Percentiles rank a stretch among this genome's conserved stretches.
phyloP scores from a whole-genome alignment of 2,888 invertebrate species.

The Emmelina monodactyla region DNA sequence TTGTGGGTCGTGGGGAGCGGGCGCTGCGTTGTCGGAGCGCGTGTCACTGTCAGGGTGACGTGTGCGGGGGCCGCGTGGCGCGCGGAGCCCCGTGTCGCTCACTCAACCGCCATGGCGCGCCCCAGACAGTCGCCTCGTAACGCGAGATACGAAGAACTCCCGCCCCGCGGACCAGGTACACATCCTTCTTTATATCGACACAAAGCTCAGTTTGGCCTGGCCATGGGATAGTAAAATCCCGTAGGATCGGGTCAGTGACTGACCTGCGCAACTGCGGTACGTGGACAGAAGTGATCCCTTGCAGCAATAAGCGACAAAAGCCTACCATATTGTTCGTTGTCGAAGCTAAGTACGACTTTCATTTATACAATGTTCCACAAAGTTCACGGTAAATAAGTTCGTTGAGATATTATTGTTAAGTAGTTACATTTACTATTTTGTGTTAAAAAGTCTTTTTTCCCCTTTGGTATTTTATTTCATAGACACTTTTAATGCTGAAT shows the following conservation, averaged over 20 bases:
- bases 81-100: conserved; percentile 25
- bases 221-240: too few species aligned
- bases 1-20: conserved; percentile 34
- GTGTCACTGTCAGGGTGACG: conserved; percentile 21
- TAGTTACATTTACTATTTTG: too few species aligned
- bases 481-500: too few species aligned
- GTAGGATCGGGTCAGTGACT: not conserved
- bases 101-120: conserved; percentile 58
- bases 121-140: conserved; percentile 59
- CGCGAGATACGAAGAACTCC: conserved; percentile 46
- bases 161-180: conserved; percentile 60
- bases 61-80: conserved; percentile 22
- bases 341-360: conserved; percentile 1
- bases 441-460: too few species aligned
- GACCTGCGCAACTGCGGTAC: not conserved
- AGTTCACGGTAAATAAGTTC: too few species aligned
- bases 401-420: too few species aligned
- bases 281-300: conserved; percentile 1
- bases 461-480: too few species aligned
- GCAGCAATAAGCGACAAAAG: conserved; percentile 8
- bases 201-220: too few species aligned
- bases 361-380: not conserved
- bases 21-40: conserved; percentile 31
- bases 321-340: conserved; percentile 9
- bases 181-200: not conserved